A percentile compares a stretch with the other conserved stretches of the same genome.
Evolutionary conservation across 2,797 vertebrate genomes (phyloP).

Genomic region (Arnoldichthys spilopterus): DNA sequence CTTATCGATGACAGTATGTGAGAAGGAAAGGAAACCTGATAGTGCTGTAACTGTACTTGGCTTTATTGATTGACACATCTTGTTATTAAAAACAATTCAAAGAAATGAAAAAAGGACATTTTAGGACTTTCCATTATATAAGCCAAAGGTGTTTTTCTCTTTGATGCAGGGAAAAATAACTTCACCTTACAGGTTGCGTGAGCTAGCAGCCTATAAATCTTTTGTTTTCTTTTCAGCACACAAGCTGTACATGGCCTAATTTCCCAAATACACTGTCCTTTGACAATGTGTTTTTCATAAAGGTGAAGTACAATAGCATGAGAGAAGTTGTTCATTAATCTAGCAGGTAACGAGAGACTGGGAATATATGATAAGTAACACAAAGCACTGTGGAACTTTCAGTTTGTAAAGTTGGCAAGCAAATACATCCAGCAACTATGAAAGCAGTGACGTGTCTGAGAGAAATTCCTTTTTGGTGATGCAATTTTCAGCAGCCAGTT

Average conservation of each 20-base stretch:
- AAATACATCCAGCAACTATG: neutral
- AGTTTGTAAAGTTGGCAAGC: neutral
- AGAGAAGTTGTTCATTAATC: conserved; percentile 30
- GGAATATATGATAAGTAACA: neutral
- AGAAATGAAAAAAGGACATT: neutral
- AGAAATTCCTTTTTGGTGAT: conserved; percentile 49
- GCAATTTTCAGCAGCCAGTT: conserved; percentile 14
- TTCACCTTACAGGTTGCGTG: neutral
- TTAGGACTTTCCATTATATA: conserved; percentile 20
- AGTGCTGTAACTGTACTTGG: neutral
- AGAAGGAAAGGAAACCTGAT: conserved; percentile 6
- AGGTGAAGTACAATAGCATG: conserved; percentile 10
- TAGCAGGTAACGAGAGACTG: neutral
- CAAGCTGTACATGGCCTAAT: neutral
- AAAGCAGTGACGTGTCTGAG: neutral
- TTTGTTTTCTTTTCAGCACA: neutral
- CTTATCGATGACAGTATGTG: neutral
- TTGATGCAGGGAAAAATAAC: neutral
- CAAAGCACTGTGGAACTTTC: conserved; percentile 11
- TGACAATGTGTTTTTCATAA: neutral
- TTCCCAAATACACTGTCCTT: neutral
- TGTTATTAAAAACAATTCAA: neutral
- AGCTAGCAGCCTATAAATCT: neutral
- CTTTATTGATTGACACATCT: too few relatives aligned
- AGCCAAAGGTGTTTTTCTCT: neutral